Evolutionary conservation across 2,113 vertebrate species (phyloP), one percentile per base, ranked within the genome.

Genomic region (Lycaon pictus): DNA sequence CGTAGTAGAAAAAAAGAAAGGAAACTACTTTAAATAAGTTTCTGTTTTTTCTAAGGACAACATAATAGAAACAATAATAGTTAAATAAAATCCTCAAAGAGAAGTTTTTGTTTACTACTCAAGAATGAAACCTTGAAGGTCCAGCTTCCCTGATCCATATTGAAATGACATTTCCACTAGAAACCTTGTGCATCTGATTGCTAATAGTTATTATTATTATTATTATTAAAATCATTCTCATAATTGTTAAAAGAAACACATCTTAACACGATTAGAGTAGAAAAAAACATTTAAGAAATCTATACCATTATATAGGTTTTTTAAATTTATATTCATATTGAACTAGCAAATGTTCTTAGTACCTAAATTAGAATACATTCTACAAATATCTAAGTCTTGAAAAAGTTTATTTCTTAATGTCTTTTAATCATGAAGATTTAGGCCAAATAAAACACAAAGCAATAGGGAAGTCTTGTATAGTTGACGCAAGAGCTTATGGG

Each of bases 381-480:
- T 67, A 69, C 17, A 62, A 76, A 23, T 62, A 19, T 48, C 11
- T 43, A 60, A 63, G 11, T 80, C 9, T 69, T 7, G 11, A 53
- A 55, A 5, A n/a, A 43, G 56, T 29, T 84, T 67, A 56, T 62
- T 65, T 87, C 20, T 48, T 20, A 35, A 76, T 43, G 9, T 37
- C 69, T 2, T 69, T 91, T 72, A 83, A 32, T 93, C 91, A 11
- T 56, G 60, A 95, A 91, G 32, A 71, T 65, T 88, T 88, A 91
- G 11, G 7, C 16, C 56, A 90, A 86, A 79, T 67, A 16, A n/a
- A 62, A 80, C 48, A 25, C 20, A 37, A 90, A 86, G 22, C 8
- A 56, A 81, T 20, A 79, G 35, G 15, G 2, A 79, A 69, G 35
- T 67, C 88, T 62, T 74, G 6, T 7, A 27, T 48, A 86, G 23